These are phyloP conservation scores for Frieseomelitta varia DNA, from an alignment of 1,140 invertebrate genomes.

Conservation along the genomic window DNA sequence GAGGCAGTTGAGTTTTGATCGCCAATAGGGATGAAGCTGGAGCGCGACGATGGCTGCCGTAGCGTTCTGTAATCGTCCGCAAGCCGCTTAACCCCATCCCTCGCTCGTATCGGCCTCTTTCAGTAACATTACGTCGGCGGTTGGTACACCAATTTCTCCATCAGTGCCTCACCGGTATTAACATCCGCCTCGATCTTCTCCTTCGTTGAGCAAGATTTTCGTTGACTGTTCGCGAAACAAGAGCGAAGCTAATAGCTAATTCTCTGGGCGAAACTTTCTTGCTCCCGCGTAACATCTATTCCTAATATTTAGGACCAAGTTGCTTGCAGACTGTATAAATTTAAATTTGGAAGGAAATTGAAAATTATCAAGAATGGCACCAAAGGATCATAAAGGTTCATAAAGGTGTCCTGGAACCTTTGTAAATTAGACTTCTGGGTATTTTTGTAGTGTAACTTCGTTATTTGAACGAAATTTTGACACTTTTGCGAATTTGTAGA, in stretches of 20 bases:
- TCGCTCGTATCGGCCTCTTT: slow-evolving; percentile 31
- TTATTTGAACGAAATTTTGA: too few species aligned
- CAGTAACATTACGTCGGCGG: slow-evolving; percentile 40
- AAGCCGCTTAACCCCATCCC: slow-evolving; percentile 71
- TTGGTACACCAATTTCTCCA: slow-evolving; percentile 59
- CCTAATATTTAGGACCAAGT: neutral
- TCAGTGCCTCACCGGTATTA: slow-evolving; percentile 39
- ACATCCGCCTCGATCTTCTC: slow-evolving; percentile 33
- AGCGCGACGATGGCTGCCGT: slow-evolving; percentile 59
- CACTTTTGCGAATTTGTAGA: neutral
- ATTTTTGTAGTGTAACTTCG: neutral
- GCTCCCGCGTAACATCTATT: neutral
- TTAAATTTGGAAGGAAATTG: neutral
- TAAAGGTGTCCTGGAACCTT: too few species aligned
- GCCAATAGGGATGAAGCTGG: slow-evolving; percentile 65
- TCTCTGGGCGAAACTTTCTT: neutral
- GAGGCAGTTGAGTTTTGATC: slow-evolving; percentile 60
- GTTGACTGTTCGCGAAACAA: slow-evolving; percentile 33
- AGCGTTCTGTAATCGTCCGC: slow-evolving; percentile 72
- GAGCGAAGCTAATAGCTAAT: slow-evolving; percentile 17
- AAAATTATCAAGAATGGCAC: neutral
- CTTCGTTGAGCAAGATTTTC: slow-evolving; percentile 31
- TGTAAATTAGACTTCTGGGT: too few species aligned
- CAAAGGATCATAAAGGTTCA: neutral
- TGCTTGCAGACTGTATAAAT: neutral